Conservation (phyloP, 2,113 vertebrate genomes). For the Prolemur simus region DNA sequence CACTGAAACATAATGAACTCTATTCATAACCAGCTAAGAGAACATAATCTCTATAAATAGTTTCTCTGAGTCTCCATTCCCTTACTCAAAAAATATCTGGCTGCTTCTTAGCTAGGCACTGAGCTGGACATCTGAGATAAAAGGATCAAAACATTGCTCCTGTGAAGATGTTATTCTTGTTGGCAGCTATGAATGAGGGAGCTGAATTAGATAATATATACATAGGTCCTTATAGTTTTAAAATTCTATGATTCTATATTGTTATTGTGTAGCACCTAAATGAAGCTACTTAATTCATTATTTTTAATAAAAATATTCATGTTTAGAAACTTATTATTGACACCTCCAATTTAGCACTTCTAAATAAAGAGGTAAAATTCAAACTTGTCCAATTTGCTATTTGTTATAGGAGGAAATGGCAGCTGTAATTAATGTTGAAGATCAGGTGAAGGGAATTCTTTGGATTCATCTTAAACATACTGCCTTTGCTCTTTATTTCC, state of each 20-base stretch:
- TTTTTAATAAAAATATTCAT: background rate
- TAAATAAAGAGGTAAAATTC: background rate
- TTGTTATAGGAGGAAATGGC: background rate
- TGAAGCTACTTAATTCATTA: background rate
- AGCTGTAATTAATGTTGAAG: background rate
- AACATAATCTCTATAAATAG: background rate
- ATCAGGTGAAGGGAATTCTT: background rate
- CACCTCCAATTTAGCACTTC: background rate
- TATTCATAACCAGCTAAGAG: background rate
- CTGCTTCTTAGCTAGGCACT: background rate
- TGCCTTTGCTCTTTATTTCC: constrained; percentile 2
- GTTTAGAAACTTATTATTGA: background rate
- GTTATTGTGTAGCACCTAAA: background rate
- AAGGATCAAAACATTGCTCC: background rate
- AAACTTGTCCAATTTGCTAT: background rate
- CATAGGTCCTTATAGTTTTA: background rate
- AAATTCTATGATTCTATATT: background rate
- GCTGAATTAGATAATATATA: background rate
- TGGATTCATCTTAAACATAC: background rate
- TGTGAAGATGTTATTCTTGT: background rate
- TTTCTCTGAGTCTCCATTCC: background rate
- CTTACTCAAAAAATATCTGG: background rate
- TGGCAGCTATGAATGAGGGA: background rate
- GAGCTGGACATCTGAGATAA: background rate
- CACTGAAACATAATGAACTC: background rate